Percentiles rank a stretch among this genome's conserved stretches.
Evolutionary conservation across 2,113 vertebrate genomes (phyloP).

Genomic region (Turnix velox): DNA sequence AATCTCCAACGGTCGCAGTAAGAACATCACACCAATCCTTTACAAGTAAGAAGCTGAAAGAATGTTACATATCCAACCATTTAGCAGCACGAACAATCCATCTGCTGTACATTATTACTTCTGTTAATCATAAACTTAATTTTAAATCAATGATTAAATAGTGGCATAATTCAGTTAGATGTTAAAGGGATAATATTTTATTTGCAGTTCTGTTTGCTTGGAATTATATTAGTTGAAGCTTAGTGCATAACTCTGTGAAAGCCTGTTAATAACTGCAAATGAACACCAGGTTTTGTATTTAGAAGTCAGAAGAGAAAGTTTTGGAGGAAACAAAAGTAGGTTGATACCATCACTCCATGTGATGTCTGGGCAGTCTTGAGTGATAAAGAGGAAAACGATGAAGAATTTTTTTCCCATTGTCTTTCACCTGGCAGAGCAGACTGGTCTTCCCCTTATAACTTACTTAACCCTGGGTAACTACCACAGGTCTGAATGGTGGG

Average conservation of each 20-base stretch:
- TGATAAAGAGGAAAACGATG: background rate
- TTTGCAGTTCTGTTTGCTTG: conserved; percentile 25
- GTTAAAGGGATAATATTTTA: background rate
- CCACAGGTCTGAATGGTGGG: background rate
- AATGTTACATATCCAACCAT: background rate
- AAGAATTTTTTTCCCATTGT: background rate
- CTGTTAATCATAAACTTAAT: conserved; percentile 21
- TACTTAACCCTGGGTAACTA: background rate
- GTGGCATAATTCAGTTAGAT: background rate
- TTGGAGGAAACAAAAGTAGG: background rate
- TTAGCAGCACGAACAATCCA: conserved; percentile 12
- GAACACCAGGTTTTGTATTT: background rate
- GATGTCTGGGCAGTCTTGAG: background rate
- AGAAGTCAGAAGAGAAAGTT: background rate
- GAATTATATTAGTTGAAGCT: conserved; percentile 3
- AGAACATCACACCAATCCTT: background rate
- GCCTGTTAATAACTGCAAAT: background rate
- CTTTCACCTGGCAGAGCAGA: background rate
- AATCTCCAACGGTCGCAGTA: background rate
- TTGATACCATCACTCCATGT: background rate
- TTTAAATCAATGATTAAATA: conserved; percentile 34
- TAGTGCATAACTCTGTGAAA: background rate
- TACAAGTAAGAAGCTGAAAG: background rate
- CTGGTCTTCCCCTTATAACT: background rate
- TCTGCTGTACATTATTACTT: conserved; percentile 1